Conservation (phyloP, 2,113 vertebrate species). For the Entomyzon cyanotis region DNA sequence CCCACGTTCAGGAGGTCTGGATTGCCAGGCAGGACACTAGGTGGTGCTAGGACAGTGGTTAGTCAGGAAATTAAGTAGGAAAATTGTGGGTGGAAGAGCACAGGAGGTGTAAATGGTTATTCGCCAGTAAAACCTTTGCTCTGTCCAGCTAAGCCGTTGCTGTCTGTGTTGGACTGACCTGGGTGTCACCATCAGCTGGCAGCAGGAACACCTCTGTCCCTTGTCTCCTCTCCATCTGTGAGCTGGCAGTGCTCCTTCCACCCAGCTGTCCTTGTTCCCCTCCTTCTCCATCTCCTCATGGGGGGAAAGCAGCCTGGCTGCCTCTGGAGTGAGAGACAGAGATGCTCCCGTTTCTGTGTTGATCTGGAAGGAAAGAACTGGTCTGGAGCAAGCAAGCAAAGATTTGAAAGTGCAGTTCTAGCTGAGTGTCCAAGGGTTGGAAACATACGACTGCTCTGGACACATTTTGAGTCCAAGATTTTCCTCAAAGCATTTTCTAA, state of each 20-base stretch:
- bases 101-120: neutral
- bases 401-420: neutral
- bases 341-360: neutral
- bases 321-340: neutral
- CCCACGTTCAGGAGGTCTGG: accelerated
- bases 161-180: neutral
- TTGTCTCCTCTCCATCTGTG: neutral
- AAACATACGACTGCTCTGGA: neutral
- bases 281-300: neutral
- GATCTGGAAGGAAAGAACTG: neutral
- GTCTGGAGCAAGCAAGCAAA: neutral
- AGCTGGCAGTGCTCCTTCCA: neutral
- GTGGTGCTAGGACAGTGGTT: constrained; percentile 48
- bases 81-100: neutral
- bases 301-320: neutral
- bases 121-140: constrained; percentile 19
- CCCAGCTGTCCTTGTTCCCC: neutral
- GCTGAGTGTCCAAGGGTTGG: neutral
- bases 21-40: constrained; percentile 20
- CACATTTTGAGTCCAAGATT: neutral
- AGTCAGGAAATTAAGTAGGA: neutral
- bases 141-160: constrained; percentile 6
- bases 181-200: neutral
- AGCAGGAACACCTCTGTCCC: neutral
- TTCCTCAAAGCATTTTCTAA: neutral